Conservation (phyloP, 2,797 vertebrate species). For the Phoebastria nigripes region DNA sequence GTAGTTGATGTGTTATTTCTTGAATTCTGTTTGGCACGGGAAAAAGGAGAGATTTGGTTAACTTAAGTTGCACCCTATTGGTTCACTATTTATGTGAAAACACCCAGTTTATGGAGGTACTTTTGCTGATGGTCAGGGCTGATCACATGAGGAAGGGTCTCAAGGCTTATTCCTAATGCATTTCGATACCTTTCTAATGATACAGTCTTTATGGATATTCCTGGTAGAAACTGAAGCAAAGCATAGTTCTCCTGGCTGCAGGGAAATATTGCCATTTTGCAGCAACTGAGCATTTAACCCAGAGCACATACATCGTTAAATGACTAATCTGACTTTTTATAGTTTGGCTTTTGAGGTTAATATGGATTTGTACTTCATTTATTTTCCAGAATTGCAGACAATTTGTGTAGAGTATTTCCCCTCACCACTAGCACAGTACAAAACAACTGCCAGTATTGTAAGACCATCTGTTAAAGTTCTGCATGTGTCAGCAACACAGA, state of each 20-base stretch:
- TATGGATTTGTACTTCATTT: constrained; percentile 52
- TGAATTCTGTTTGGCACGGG: not conserved
- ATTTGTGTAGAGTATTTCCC: constrained; percentile 25
- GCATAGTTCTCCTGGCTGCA: not conserved
- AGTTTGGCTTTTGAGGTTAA: constrained; percentile 57
- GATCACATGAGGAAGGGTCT: not conserved
- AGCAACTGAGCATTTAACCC: not conserved
- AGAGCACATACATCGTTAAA: not conserved
- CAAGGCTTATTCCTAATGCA: not conserved
- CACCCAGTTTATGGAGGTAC: not conserved
- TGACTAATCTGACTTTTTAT: constrained; percentile 53
- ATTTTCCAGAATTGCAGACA: constrained; percentile 36
- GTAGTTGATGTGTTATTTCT: not conserved
- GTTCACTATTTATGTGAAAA: not conserved
- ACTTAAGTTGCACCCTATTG: not conserved
- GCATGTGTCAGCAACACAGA: constrained; percentile 19
- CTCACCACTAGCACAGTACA: not conserved
- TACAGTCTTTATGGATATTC: not conserved
- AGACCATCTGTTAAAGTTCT: constrained; percentile 56
- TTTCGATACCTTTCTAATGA: not conserved
- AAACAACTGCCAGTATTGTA: constrained; percentile 44
- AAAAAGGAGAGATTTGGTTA: not conserved
- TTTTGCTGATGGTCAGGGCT: not conserved
- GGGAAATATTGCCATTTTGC: not conserved
- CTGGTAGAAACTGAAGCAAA: not conserved